Base-by-base conservation (phyloP, 2,797 vertebrate genomes). In the Pseudomugil gertrudae region DNA sequence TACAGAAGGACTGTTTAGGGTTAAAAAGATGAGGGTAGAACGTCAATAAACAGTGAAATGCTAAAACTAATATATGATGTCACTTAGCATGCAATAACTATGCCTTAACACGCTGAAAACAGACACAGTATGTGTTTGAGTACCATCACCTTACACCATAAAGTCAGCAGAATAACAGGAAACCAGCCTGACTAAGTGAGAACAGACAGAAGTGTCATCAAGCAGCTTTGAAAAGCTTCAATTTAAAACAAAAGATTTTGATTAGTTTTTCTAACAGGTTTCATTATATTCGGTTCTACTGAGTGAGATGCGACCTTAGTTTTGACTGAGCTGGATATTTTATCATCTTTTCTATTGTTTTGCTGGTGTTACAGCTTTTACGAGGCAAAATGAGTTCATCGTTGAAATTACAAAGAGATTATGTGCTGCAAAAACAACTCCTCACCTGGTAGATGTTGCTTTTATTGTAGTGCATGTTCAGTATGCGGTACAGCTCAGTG, bases 401-500 rank as follows among this genome's bases (percentile, higher is more conserved):
- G 8, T 21, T 19, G 21, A 14, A 24, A 24, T 50, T 24, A 14
- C 11, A 50, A 4, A 26, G 24, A 1, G 6, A 50, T 24, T 13
- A 11, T 14, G 21, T 13, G 11, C 24, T 27, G 23, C 24, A 27
- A 9, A 47, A 5, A 11, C 40, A 43, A 43, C 59, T 56, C 19
- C 90, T 76, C 58, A 95, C 94, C 93, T 95, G 93, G 69, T 94
- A 95, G 76, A 94, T 85, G 66, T 94, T 95, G 63, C 93, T 94
- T 84, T 95, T 95, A 66, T 95, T 95, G 85, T 94, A 95, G 84
- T 95, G 94, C 92, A 95, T 93, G 90, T 94, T 95, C 43, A 95
- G 86, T 23, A 94, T 93, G 70, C 94, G 94, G 75, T 92, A 94
- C 5, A 95, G 93, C 84, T 95, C 94, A 0, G 94, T 92, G 26